Base-by-base conservation (phyloP, 2,113 vertebrate genomes). In the Neolamprologus devosi region DNA sequence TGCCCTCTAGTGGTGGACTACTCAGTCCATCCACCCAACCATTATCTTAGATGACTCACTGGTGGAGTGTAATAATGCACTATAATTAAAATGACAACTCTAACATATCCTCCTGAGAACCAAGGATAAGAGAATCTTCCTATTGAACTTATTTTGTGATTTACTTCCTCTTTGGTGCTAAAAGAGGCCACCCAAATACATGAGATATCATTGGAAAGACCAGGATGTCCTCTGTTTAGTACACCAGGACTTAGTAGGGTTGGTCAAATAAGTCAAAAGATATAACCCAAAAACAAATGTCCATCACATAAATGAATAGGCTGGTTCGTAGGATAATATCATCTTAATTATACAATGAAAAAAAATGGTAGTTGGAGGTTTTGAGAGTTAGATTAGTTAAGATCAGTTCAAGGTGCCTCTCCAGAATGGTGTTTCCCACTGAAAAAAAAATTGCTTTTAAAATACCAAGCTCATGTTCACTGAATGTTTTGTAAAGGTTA, bases 1-100 rank as follows among this genome's bases (percentile, higher is more conserved):
- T 87, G 94, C 17, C 94, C 93, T 94, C 95, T 95, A 91, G 92
- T 91, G 95, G 91, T 86, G 10, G 45, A 84, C 47, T 5, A 9
- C 28, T 33, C 19, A 68, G 11, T 37, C 60, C 33, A 68, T 13
- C 60, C 33, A 68, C 5, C 33, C 11, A 68, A 68, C 33, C 33
- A 68, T 37, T 68, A 21, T 37, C 19, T 68, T 87, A 9, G 55
- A 83, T 49, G 6, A 9, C 33, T 28, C 23, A 65, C 33, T 65
- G 33, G 33, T 65, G 33, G 49, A n/a, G 23, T 19, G 16, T 51
- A 51, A 51, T 79, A 26, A 81, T 45, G 51, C 21, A 60, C 26
- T 79, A 33, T 51, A 70, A 11, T 54, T 12, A 57, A 81, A 83
- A 30, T 37, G 16, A 42, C 16, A 13, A 51, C 16, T 58, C 6